Evolutionary conservation across 2,888 invertebrate genomes (phyloP).

Genomic region (Stratiomys singularior): DNA sequence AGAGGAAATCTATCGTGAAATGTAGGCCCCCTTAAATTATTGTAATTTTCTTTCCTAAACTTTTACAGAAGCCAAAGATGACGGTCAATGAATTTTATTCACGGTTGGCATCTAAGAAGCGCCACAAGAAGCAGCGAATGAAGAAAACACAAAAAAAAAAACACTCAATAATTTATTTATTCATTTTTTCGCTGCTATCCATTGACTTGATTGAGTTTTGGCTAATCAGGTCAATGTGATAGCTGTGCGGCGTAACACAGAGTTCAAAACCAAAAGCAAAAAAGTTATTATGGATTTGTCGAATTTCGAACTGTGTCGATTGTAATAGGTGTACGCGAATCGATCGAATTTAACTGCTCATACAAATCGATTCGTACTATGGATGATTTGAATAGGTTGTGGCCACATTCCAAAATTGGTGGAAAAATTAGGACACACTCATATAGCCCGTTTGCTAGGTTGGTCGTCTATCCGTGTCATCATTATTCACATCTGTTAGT

Average conservation of each 20-base stretch:
- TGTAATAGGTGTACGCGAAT: neutral
- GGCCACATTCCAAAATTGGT: conserved; percentile 5
- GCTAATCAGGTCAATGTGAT: conserved; percentile 39
- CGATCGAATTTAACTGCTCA: neutral
- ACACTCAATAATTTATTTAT: conserved; percentile 10
- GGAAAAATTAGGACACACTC: conserved; percentile 10
- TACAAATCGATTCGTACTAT: too few relatives aligned
- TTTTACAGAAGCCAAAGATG: neutral
- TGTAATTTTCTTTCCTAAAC: neutral
- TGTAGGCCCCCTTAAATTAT: neutral
- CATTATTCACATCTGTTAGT: neutral
- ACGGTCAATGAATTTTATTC: conserved; percentile 15
- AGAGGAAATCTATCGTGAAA: neutral
- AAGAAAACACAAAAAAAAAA: too few relatives aligned
- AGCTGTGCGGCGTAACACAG: too few relatives aligned
- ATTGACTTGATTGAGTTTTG: neutral
- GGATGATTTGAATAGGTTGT: too few relatives aligned
- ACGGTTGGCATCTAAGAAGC: conserved; percentile 14
- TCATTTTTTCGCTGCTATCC: neutral
- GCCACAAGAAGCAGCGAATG: too few relatives aligned
- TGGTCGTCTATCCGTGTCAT: conserved; percentile 5
- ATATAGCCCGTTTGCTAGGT: neutral
- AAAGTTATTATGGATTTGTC: neutral
- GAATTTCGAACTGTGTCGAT: neutral
- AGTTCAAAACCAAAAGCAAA: neutral